These are phyloP conservation scores for Oenanthe oenanthe DNA, from an alignment of 2,113 vertebrate species.

Conservation along the genomic window DNA sequence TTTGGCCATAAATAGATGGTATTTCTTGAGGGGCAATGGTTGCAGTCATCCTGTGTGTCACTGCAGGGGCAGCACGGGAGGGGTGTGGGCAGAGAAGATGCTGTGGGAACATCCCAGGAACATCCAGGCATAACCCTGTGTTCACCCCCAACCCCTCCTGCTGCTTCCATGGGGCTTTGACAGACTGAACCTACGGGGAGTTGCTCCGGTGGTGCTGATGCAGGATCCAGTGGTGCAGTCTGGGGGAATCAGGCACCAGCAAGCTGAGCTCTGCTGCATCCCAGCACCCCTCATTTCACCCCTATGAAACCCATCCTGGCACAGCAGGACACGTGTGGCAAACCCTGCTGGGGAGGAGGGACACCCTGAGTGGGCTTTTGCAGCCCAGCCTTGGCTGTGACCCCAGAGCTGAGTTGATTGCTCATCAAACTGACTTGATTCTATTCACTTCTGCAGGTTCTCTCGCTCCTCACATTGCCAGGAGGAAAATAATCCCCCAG, in stretches of 20 bases:
- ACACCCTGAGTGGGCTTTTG: neutral
- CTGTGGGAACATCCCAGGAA: neutral
- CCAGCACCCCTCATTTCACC: fast-evolving
- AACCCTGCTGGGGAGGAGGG: neutral
- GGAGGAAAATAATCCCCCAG: neutral
- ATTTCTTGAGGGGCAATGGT: slow-evolving; percentile 18
- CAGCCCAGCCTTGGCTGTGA: neutral
- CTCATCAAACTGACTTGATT: neutral
- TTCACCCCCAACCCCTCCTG: neutral
- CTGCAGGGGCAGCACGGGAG: neutral
- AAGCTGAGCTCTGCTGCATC: fast-evolving
- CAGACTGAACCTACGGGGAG: too few relatives aligned
- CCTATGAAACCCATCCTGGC: fast-evolving
- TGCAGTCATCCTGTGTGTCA: neutral
- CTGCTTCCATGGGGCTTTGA: neutral
- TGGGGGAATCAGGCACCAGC: fast-evolving
- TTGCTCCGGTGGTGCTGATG: neutral
- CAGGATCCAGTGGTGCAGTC: neutral
- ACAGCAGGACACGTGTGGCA: fast-evolving
- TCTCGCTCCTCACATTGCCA: neutral
- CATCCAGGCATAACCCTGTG: neutral
- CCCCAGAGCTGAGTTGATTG: neutral
- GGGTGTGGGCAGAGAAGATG: neutral
- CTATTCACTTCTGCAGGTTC: neutral
- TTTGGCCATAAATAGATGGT: slow-evolving; percentile 72